Evolutionary conservation across 1,140 invertebrate genomes (phyloP).

Genomic region (Drosophila baimaii): DNA sequence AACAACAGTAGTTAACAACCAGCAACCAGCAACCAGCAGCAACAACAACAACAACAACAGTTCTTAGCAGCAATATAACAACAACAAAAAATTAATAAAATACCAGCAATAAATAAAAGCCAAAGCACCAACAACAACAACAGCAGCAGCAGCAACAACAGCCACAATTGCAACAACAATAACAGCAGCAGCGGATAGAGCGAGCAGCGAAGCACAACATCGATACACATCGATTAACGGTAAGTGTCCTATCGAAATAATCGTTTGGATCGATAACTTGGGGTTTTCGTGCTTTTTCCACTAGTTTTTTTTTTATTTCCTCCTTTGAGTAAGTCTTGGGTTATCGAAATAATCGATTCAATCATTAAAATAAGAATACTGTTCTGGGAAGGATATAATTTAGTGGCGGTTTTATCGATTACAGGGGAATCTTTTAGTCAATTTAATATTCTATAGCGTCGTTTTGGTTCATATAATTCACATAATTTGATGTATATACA

Average conservation of each 20-base stretch:
- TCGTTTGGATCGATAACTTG: not conserved
- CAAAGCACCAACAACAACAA: constrained; percentile 34
- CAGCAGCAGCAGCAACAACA: not conserved
- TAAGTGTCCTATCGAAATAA: constrained; percentile 41
- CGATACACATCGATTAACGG: constrained; percentile 81
- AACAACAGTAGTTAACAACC: constrained; percentile 44
- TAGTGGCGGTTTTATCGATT: too few relatives aligned
- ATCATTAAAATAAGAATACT: too few relatives aligned
- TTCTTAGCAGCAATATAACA: constrained; percentile 25
- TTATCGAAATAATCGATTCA: too few relatives aligned
- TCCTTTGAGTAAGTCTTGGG: too few relatives aligned
- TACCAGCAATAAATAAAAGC: constrained; percentile 33
- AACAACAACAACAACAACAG: constrained; percentile 29
- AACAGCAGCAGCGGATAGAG: constrained; percentile 50
- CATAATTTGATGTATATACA: too few relatives aligned
- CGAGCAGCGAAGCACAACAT: constrained; percentile 62
- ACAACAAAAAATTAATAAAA: constrained; percentile 26
- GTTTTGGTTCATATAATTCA: too few relatives aligned
- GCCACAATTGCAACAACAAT: constrained; percentile 35
- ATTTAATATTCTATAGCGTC: too few relatives aligned
- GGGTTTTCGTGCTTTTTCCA: too few relatives aligned
- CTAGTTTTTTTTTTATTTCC: not conserved
- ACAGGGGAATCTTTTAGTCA: too few relatives aligned
- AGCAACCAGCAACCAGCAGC: constrained; percentile 15
- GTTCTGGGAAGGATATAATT: too few relatives aligned